Evolutionary conservation across 1,140 invertebrate genomes (phyloP), one percentile per base, ranked within the genome.

Genomic region (Diabrotica undecimpunctata): DNA sequence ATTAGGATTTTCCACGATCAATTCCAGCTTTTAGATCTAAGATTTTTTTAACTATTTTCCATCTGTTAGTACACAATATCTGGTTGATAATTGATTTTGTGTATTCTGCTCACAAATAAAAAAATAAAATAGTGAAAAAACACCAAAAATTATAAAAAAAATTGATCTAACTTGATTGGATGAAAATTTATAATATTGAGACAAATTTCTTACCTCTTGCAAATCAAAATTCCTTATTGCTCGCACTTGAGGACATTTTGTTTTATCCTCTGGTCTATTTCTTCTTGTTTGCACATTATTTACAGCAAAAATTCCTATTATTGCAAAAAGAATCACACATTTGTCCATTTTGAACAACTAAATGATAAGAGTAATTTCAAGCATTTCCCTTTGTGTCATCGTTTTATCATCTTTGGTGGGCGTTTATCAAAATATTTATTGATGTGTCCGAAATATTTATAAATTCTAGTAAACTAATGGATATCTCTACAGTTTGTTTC

Each of bases 221-320:
- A 84, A 63, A 73, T 84, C 78, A 55, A 84, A 84, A 75, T 83
- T 84, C 36, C 79, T 76, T 62, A 84, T 82, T 9, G 80, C 81
- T 62, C 78, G 80, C n/a, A 84, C 83, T 77, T 81, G 72, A 13
- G 84, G 85, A 71, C 85, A 86, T 67, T 84, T 84, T 7, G 80
- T 83, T 73, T 85, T 85, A 73, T 85, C 84, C 59, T 85, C 84
- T 35, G 77, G 76, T 52, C 73, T 72, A 65, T 81, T 82, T 76
- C 71, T 66, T 39, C 35, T 54, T 8, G 61, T 9, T 39, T 37
- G 8, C 25, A 25, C 39, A 8, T 36, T 11, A n/a, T 57, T 57
- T 62, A 12, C 25, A 7, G 50, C 36, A 35, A 25, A 7, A 11
- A 35, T 13, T 35, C 12, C 11, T 25, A 52, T 54, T 25, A 54